phyloP scores from a whole-genome alignment of 2,888 invertebrate species.

The Apamea crenata region DNA sequence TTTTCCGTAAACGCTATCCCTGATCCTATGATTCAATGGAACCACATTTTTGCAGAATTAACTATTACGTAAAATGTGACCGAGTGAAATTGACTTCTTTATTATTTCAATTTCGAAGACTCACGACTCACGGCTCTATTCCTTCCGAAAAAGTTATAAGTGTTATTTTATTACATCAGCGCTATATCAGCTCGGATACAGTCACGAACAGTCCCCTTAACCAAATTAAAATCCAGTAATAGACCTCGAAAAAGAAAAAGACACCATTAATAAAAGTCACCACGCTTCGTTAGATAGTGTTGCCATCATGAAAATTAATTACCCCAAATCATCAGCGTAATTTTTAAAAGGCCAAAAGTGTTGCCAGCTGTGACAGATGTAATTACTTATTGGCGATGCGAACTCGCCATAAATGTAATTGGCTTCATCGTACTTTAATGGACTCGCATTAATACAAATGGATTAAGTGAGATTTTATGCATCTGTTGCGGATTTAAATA shows the following conservation, averaged over 20 bases:
- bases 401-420: constrained; percentile 67
- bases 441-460: constrained; percentile 66
- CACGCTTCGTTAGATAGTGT: constrained; percentile 56
- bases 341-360: constrained; percentile 58
- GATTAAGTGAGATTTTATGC: constrained; percentile 65
- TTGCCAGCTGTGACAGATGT: constrained; percentile 68
- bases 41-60: constrained; percentile 47
- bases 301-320: constrained; percentile 61
- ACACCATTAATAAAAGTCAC: constrained; percentile 54
- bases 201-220: constrained; percentile 31
- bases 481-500: constrained; percentile 54
- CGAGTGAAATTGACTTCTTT: constrained; percentile 51
- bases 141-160: constrained; percentile 44
- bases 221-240: constrained; percentile 34
- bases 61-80: constrained; percentile 48
- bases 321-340: constrained; percentile 62
- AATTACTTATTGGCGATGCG: constrained; percentile 70
- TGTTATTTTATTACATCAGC: constrained; percentile 46
- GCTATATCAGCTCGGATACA: constrained; percentile 14
- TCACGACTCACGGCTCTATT: constrained; percentile 41
- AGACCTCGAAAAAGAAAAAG: constrained; percentile 40
- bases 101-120: constrained; percentile 50
- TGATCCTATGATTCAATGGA: constrained; percentile 41
- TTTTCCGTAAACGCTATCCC: constrained; percentile 17
- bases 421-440: constrained; percentile 68